Conservation (phyloP, 2,113 vertebrate genomes). For the Callocephalon fimbriatum region DNA sequence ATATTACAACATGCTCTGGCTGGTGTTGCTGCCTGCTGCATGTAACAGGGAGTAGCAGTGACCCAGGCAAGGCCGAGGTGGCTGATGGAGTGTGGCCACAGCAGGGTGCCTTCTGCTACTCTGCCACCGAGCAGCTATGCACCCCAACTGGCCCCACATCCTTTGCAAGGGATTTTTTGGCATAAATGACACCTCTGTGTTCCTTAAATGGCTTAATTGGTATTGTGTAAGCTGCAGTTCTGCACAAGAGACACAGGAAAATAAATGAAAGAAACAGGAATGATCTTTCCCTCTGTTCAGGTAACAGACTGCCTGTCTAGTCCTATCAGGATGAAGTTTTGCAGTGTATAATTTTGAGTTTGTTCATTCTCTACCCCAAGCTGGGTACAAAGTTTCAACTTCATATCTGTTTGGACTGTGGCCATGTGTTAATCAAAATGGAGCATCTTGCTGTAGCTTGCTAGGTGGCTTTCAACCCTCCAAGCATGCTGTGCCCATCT, state of each 20-base stretch:
- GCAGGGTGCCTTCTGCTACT: not conserved
- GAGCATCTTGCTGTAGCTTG: not conserved
- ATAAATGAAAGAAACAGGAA: not conserved
- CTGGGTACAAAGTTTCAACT: not conserved
- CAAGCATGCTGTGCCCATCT: not conserved
- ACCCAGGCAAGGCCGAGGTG: not conserved
- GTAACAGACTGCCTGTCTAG: not conserved
- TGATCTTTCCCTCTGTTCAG: not conserved
- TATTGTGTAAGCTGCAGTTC: not conserved
- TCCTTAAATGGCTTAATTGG: not conserved
- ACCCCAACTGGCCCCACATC: not conserved
- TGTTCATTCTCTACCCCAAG: not conserved
- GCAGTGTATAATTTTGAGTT: not conserved
- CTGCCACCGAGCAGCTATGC: fast-evolving
- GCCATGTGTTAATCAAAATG: not conserved
- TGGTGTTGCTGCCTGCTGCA: not conserved
- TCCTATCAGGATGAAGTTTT: not conserved
- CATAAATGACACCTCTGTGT: not conserved
- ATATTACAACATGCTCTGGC: not conserved
- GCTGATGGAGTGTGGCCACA: not conserved
- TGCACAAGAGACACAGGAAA: not conserved
- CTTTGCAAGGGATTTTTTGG: not conserved
- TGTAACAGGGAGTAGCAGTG: not conserved
- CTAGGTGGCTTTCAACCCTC: not conserved
- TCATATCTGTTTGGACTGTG: not conserved